These are phyloP conservation scores for Sphaerodactylus townsendi DNA, from an alignment of 2,113 vertebrate genomes.

Conservation along the genomic window DNA sequence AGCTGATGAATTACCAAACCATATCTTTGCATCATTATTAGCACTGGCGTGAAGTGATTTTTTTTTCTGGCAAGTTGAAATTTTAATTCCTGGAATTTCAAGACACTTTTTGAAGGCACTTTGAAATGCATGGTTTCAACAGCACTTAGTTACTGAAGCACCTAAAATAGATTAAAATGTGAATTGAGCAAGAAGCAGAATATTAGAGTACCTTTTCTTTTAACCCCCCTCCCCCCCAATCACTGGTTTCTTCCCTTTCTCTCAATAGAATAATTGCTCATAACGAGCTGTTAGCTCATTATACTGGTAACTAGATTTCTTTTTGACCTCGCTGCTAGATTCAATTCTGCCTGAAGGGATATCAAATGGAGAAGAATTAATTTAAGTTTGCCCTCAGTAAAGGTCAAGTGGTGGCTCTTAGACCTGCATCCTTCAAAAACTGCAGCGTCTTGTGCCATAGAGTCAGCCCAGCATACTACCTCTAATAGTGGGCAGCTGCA, in stretches of 20 bases:
- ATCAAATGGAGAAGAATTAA: constrained; percentile 1
- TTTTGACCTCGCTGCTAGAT: not conserved
- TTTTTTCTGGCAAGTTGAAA: constrained; percentile 1
- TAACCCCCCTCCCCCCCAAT: no score
- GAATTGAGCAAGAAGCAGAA: not conserved
- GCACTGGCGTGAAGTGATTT: not conserved
- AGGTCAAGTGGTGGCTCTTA: not conserved
- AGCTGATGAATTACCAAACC: not conserved
- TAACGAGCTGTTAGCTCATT: constrained; percentile 3
- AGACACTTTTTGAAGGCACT: not conserved
- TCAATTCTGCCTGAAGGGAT: not conserved
- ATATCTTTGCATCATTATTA: not conserved
- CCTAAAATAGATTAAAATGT: not conserved
- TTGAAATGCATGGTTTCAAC: not conserved
- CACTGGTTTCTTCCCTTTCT: not conserved
- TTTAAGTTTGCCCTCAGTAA: not conserved
- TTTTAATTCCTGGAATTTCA: not conserved
- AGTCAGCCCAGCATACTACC: not conserved
- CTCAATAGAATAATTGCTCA: not conserved
- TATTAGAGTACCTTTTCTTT: not conserved
- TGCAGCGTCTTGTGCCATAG: not conserved
- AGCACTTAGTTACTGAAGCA: not conserved
- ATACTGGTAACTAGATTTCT: not conserved
- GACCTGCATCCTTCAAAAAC: not conserved
- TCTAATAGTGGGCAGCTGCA: not conserved